A percentile compares a stretch with the other conserved stretches of the same genome.
Evolutionary conservation across 1,140 invertebrate genomes (phyloP).

Genomic region (Pseudobourletiella spinata): DNA sequence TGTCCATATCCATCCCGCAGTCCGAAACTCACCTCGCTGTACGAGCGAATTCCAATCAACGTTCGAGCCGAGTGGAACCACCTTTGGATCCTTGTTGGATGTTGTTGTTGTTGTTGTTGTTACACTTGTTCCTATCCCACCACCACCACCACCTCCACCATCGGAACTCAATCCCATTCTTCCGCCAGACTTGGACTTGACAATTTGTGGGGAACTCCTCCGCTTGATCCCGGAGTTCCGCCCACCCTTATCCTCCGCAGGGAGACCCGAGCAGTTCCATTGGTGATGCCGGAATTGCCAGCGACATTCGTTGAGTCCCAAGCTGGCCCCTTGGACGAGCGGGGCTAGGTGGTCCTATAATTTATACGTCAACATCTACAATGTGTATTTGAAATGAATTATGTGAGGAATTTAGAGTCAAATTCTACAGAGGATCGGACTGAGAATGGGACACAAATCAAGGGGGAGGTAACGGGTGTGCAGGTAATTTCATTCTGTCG

Average conservation of each 20-base stretch:
- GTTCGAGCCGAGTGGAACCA: no score
- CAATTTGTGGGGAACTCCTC: no score
- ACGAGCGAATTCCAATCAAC: slow-evolving; percentile 1
- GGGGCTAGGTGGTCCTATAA: slow-evolving; percentile 32
- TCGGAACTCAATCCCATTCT: not conserved
- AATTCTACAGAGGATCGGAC: not conserved
- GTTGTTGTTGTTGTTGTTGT: not conserved
- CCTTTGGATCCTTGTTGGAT: not conserved
- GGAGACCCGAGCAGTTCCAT: slow-evolving; percentile 31
- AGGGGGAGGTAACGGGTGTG: no score
- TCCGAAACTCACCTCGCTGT: not conserved
- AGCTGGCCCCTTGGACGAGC: slow-evolving; percentile 21
- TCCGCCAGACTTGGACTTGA: no score
- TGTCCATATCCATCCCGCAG: not conserved
- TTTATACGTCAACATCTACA: not conserved
- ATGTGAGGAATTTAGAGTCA: not conserved
- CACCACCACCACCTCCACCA: not conserved
- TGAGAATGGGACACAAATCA: not conserved
- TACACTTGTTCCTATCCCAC: no score
- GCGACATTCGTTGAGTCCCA: slow-evolving; percentile 30
- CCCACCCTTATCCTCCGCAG: not conserved
- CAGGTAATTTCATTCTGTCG: no score
- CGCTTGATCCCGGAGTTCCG: not conserved
- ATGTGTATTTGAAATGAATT: not conserved
- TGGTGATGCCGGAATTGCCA: slow-evolving; percentile 32